Evolutionary conservation across 2,888 invertebrate genomes (phyloP).

Genomic region (Cosmia pyralina): DNA sequence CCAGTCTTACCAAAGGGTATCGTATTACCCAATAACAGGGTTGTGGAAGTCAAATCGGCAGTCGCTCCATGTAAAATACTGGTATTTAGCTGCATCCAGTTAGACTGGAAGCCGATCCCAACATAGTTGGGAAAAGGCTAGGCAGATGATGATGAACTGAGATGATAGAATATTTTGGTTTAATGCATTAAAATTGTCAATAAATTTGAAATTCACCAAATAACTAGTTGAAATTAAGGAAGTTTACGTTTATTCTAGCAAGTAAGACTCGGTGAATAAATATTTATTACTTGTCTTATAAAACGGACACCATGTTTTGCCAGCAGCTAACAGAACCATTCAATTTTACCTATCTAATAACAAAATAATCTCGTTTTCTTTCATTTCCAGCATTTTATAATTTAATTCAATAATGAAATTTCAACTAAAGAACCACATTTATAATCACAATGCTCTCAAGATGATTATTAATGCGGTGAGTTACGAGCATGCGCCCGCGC

Average conservation of each 20-base stretch:
- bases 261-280: background rate
- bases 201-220: background rate
- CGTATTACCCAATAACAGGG: too few relatives aligned
- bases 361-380: background rate
- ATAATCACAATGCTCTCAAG: constrained; percentile 39
- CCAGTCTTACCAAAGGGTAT: too few relatives aligned
- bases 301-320: background rate
- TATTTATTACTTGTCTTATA: background rate
- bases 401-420: background rate
- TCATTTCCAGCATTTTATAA: background rate
- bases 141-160: too few relatives aligned
- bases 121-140: too few relatives aligned
- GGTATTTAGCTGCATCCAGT: too few relatives aligned
- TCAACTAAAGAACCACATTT: constrained; percentile 11
- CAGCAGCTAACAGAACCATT: background rate
- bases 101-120: too few relatives aligned
- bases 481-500: constrained; percentile 56
- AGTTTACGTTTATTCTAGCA: background rate
- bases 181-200: background rate
- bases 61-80: too few relatives aligned
- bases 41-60: too few relatives aligned
- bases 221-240: background rate
- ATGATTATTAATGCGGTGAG: constrained; percentile 49
- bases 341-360: too few relatives aligned
- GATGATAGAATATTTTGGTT: too few relatives aligned